These are phyloP conservation scores for Chaetodon auriga DNA, from an alignment of 2,113 vertebrate genomes.

Conservation along the genomic window DNA sequence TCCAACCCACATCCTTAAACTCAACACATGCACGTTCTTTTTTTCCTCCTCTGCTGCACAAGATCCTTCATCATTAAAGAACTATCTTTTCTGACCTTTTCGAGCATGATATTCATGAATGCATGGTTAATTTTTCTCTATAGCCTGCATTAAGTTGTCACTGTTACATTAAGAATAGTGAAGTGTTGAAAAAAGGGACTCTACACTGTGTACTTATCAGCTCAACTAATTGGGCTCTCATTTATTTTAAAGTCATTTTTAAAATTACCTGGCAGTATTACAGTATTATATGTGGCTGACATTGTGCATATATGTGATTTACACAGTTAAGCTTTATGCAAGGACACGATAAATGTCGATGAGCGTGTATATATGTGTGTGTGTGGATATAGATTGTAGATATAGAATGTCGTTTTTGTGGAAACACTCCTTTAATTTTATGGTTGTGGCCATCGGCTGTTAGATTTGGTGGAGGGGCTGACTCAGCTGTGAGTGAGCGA, in stretches of 20 bases:
- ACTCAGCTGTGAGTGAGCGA: neutral
- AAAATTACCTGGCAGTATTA: slow-evolving; percentile 15
- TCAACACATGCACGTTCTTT: neutral
- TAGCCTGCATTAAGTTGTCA: slow-evolving; percentile 35
- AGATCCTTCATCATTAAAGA: slow-evolving; percentile 50
- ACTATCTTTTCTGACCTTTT: slow-evolving; percentile 60
- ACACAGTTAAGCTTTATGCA: neutral
- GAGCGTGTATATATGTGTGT: too few relatives aligned
- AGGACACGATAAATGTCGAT: too few relatives aligned
- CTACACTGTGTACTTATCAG: slow-evolving; percentile 27
- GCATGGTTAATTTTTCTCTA: slow-evolving; percentile 43
- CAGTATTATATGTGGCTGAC: slow-evolving; percentile 1
- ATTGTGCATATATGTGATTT: neutral
- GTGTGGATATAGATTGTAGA: neutral
- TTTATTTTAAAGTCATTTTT: slow-evolving; percentile 25
- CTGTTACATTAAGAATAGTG: slow-evolving; percentile 28
- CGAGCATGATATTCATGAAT: slow-evolving; percentile 40
- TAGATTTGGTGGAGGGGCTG: neutral
- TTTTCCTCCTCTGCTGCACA: neutral
- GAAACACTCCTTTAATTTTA: neutral
- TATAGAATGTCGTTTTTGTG: neutral
- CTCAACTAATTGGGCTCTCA: slow-evolving; percentile 34
- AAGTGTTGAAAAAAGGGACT: slow-evolving; percentile 10
- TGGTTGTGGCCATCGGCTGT: neutral
- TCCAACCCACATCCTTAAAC: neutral